Evolutionary conservation across 1,140 invertebrate species (phyloP).

Genomic region (Onthophagus taurus): DNA sequence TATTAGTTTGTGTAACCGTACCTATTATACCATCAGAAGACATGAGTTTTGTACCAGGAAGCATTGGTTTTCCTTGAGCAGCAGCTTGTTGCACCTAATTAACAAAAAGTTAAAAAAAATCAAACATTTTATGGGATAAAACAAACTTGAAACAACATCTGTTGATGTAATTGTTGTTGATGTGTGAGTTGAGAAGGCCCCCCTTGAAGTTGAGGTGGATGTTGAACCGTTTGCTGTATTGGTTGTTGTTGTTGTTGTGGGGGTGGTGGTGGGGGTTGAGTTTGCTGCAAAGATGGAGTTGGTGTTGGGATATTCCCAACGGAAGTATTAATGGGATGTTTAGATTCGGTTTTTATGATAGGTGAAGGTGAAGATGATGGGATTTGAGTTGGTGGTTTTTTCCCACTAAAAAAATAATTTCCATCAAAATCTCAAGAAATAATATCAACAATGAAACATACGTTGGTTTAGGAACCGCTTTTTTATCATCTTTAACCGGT

Average conservation of each 20-base stretch:
- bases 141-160: too few species aligned
- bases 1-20: slow-evolving; percentile 53
- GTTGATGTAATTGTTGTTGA: slow-evolving; percentile 34
- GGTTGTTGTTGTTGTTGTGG: slow-evolving; percentile 17
- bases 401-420: neutral
- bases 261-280: slow-evolving; percentile 21
- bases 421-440: neutral
- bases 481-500: slow-evolving; percentile 48
- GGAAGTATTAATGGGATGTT: neutral
- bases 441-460: neutral
- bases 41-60: slow-evolving; percentile 49
- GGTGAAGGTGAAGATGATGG: slow-evolving; percentile 8
- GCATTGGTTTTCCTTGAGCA: slow-evolving; percentile 48
- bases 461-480: slow-evolving; percentile 29
- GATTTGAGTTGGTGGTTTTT: slow-evolving; percentile 4
- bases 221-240: slow-evolving; percentile 9
- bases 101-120: slow-evolving; percentile 1
- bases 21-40: slow-evolving; percentile 54
- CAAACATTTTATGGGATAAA: slow-evolving; percentile 36
- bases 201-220: slow-evolving; percentile 8
- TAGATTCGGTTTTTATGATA: slow-evolving; percentile 8
- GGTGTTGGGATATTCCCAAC: neutral
- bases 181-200: slow-evolving; percentile 12
- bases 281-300: slow-evolving; percentile 9
- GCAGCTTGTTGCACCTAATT: slow-evolving; percentile 49